Evolutionary conservation across 2,113 vertebrate species (phyloP), one percentile per base, ranked within the genome.

Genomic region (Leptobrachium ailaonicum): DNA sequence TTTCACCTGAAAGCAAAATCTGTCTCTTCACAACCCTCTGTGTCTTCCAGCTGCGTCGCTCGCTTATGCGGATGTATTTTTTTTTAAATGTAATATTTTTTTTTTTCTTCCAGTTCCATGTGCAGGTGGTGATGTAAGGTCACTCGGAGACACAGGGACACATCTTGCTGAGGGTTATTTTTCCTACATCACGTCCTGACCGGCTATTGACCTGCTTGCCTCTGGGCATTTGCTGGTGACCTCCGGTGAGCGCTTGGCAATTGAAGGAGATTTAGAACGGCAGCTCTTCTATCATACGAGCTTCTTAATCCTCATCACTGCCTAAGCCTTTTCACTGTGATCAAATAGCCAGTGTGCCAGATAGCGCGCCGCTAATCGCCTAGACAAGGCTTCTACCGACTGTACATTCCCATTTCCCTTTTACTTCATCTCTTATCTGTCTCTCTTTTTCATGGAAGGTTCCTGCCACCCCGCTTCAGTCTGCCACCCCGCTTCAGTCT

Each of bases 221-320:
- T 32, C 6, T 9, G 9, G 12, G n/a, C 78, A 68, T 80, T 79
- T 73, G 72, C 45, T 41, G 13, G 60, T 71, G 77, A 79, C 77
- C 77, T 56, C 32, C 7, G 1, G 14, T 13, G 42, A 41, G 50
- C 42, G 0, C n/a, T 70, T 80, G 71, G 50, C 78, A 74, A 79
- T 66, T 80, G 62, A 67, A 64, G 54, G 20, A 79, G 71, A 74
- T 76, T 76, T 74, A 68, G 66, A 73, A 60, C 47, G 58, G 62
- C 70, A 79, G 50, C 7, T 56, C 42, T 54, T 64, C 43, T 70
- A 73, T 80, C 44, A 73, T 73, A 66, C 56, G 69, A 72, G 77
- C 60, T 56, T 32, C 63, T 73, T 80, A 80, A 80, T 80, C 77
- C 63, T 56, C 71, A 67, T 76, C 70, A 68, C 63, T 73, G 60